phyloP scores from a whole-genome alignment of 1,140 invertebrate species.

The Zophobas morio region DNA sequence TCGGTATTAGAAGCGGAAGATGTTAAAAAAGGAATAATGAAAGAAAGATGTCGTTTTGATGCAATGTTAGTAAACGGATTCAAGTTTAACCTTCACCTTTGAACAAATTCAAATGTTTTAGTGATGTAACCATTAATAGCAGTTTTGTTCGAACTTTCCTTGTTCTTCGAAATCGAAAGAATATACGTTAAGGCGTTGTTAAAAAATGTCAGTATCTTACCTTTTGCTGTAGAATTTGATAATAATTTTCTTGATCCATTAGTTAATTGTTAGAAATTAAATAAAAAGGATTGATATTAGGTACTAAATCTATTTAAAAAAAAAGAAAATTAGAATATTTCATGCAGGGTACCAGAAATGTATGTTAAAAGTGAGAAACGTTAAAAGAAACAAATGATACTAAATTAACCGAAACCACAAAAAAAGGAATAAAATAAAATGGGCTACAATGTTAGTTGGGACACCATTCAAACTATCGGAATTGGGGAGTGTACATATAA shows the following conservation, averaged over 20 bases:
- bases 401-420: background rate
- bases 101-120: background rate
- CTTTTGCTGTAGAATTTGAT: conserved; percentile 25
- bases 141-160: no score
- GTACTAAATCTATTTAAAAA: no score
- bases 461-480: background rate
- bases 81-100: no score
- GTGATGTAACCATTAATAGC: background rate
- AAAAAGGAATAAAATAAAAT: background rate
- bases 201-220: conserved; percentile 14
- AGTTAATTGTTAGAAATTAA: conserved; percentile 3
- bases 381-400: background rate
- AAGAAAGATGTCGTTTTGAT: no score
- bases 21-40: no score
- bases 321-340: background rate
- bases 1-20: no score
- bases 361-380: background rate
- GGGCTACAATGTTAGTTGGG: background rate
- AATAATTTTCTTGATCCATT: conserved; percentile 35
- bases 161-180: background rate
- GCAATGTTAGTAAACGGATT: no score
- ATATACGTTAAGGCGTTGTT: background rate
- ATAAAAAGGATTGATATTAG: background rate
- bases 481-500: background rate
- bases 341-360: background rate